Conservation (phyloP, 2,888 invertebrate species). For the Ceriagrion tenellum region DNA sequence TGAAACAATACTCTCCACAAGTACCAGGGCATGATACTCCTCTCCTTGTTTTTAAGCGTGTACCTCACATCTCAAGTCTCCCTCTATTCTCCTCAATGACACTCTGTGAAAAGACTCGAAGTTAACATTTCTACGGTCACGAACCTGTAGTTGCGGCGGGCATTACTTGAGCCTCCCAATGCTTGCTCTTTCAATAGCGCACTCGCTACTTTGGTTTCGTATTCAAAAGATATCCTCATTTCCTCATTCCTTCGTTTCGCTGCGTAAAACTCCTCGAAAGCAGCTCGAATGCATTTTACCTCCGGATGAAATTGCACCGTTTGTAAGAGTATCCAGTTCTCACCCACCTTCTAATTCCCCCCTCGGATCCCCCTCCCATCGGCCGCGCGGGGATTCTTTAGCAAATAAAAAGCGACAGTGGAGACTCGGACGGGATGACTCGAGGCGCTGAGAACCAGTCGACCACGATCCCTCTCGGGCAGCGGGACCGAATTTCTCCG, state of each 20-base stretch:
- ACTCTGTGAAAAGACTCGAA: too few species aligned
- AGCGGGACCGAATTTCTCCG: neutral
- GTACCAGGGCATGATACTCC: too few species aligned
- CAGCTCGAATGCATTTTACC: neutral
- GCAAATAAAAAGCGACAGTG: slow-evolving; percentile 24
- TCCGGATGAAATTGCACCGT: neutral
- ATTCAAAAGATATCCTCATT: neutral
- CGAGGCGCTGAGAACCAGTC: neutral
- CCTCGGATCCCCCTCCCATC: neutral
- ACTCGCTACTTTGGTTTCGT: neutral
- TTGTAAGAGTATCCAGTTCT: neutral
- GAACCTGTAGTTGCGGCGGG: too few species aligned
- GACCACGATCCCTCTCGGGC: neutral
- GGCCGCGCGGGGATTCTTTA: neutral
- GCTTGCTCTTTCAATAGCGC: neutral
- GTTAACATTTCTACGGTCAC: too few species aligned
- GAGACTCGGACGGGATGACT: neutral
- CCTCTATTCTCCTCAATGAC: too few species aligned
- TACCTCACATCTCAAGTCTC: too few species aligned
- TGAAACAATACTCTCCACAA: too few species aligned
- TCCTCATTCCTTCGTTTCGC: neutral
- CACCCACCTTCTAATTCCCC: neutral
- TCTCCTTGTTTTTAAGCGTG: too few species aligned
- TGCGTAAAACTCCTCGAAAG: neutral
- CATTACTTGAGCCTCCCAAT: neutral